Conservation (phyloP, 2,888 invertebrate species). For the Taphrorychus bicolor region DNA sequence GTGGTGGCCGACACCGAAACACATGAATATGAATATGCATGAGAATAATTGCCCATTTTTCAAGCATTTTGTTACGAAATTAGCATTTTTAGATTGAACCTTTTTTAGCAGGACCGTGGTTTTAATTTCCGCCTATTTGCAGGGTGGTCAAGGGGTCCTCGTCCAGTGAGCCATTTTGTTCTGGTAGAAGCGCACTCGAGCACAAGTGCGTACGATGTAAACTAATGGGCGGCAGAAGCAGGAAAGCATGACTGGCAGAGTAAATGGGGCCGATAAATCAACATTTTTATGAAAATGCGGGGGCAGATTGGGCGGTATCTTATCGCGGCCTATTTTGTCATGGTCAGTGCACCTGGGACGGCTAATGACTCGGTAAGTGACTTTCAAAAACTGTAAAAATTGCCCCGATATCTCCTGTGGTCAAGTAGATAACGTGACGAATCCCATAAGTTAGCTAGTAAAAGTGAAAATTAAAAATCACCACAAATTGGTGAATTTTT, state of each 20-base stretch:
- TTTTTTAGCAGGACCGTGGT: background rate
- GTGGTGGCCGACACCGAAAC: slow-evolving; percentile 4
- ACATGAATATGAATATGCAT: slow-evolving; percentile 30
- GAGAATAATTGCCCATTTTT: slow-evolving; percentile 16
- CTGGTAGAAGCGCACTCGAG: background rate
- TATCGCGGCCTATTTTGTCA: slow-evolving; percentile 32
- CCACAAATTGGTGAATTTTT: background rate
- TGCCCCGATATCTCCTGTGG: no score
- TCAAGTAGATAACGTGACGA: background rate
- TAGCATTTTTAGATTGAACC: slow-evolving; percentile 1
- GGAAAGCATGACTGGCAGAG: slow-evolving; percentile 26
- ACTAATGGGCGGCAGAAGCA: slow-evolving; percentile 11
- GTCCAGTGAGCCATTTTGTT: background rate
- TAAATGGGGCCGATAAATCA: slow-evolving; percentile 38
- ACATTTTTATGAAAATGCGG: slow-evolving; percentile 33
- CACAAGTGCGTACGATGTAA: slow-evolving; percentile 12
- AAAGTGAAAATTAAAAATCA: background rate
- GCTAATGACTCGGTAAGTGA: background rate
- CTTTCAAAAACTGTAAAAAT: no score
- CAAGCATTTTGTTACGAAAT: background rate
- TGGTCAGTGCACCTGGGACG: slow-evolving; percentile 19
- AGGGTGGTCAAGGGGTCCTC: background rate
- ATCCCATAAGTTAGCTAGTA: background rate
- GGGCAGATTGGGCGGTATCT: slow-evolving; percentile 31
- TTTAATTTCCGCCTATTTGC: background rate